Evolutionary conservation across 2,888 invertebrate species (phyloP).

Genomic region (Ormyrus thymus): DNA sequence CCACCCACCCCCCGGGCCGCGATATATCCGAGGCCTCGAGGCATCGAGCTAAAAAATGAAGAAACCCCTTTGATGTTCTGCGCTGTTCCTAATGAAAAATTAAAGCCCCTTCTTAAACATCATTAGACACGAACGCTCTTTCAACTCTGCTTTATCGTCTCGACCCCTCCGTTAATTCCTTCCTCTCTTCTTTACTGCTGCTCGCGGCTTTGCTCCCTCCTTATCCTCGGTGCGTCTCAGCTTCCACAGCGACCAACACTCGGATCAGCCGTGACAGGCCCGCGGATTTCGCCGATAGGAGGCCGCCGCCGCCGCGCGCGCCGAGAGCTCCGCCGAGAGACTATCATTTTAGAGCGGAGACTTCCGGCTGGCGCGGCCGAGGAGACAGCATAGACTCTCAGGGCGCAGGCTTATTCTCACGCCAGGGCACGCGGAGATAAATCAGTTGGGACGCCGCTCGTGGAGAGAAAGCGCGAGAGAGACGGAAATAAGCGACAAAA

Average conservation of each 20-base stretch:
- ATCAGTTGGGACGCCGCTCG: conserved; percentile 47
- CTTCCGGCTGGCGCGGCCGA: conserved; percentile 30
- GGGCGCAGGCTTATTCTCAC: conserved; percentile 54
- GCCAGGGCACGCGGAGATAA: conserved; percentile 52
- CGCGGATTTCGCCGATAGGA: background rate
- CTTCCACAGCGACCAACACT: background rate
- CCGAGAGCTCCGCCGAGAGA: conserved; percentile 22
- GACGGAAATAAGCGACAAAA: conserved; percentile 47
- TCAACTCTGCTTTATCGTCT: conserved; percentile 56
- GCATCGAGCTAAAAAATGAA: conserved; percentile 69
- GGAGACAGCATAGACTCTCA: conserved; percentile 15
- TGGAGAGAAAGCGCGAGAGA: conserved; percentile 11
- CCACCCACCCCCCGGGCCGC: conserved; percentile 58
- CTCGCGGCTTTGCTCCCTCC: conserved; percentile 15
- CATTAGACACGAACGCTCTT: conserved; percentile 73
- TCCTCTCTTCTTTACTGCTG: conserved; percentile 8
- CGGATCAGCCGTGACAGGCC: background rate
- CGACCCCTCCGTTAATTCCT: conserved; percentile 43
- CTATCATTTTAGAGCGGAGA: conserved; percentile 37
- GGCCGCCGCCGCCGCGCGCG: background rate
- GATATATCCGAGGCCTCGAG: conserved; percentile 65
- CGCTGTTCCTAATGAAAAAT: conserved; percentile 74
- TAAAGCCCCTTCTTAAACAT: conserved; percentile 75
- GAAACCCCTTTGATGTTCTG: conserved; percentile 71
- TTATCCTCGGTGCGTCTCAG: conserved; percentile 5